Percentiles rank a stretch among this genome's conserved stretches.
These are phyloP conservation scores for Caenorhabditis sp. DNA, from an alignment of 2,888 invertebrate species.

Conservation along the genomic window DNA sequence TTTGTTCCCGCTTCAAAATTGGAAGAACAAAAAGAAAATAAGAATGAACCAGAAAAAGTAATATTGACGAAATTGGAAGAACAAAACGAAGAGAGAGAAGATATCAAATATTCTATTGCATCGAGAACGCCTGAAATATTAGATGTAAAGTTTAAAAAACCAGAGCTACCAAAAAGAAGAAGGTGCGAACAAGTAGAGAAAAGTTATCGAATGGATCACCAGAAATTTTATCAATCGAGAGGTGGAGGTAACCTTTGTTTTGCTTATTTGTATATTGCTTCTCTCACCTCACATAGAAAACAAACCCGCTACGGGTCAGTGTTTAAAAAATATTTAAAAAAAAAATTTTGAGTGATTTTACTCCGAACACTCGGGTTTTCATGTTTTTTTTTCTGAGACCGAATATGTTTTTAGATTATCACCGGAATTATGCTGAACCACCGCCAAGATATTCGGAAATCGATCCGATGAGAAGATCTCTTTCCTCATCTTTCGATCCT, in stretches of 20 bases:
- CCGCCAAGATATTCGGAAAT: conserved; percentile 10
- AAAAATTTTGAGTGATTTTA: too few relatives aligned
- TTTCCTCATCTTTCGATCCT: too few relatives aligned
- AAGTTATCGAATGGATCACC: neutral
- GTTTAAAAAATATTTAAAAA: too few relatives aligned
- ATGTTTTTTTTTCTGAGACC: neutral
- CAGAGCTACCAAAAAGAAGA: neutral
- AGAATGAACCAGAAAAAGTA: neutral
- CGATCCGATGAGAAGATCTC: conserved; percentile 3
- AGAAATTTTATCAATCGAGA: neutral
- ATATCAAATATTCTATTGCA: neutral
- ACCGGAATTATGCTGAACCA: neutral
- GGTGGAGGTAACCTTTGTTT: neutral
- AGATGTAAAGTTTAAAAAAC: neutral
- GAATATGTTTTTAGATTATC: neutral
- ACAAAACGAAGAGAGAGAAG: neutral
- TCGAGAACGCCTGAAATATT: neutral
- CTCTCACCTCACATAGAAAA: neutral
- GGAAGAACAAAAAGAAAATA: neutral
- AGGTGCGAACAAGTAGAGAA: too few relatives aligned
- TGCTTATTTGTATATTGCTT: neutral
- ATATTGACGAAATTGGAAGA: too few relatives aligned
- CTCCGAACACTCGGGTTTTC: too few relatives aligned
- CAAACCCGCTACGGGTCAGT: too few relatives aligned
- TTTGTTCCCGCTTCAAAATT: too few relatives aligned